Evolutionary conservation across 2,888 invertebrate genomes (phyloP), one percentile per base, ranked within the genome.

Genomic region (Arrhopalites spinosus): DNA sequence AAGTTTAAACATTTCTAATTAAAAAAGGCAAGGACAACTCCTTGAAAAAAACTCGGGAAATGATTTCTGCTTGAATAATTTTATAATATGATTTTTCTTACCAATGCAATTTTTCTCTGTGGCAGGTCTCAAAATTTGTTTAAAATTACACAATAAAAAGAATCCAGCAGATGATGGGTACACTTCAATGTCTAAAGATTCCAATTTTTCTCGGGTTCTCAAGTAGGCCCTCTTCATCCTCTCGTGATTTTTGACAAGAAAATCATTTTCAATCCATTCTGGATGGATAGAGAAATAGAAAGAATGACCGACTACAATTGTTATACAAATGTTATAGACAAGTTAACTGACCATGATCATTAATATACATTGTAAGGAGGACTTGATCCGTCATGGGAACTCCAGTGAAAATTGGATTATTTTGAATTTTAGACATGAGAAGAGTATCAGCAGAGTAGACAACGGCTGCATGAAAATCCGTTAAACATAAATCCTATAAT

Each of bases 401-500:
- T 5, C 23, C 53, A 13, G 23, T 29, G 50, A 70, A 70, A 17
- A 75, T 27, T 27, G 50, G 45, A 43, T 36, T 70, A 7, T 15
- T 53, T n/a, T 45, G 30, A 30, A 69, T 20, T 29, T 76, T 67
- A 23, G 56, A 43, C 63, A 72, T 72, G 20, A 72, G 66, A 2
- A 59, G 64, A 15, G 63, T 50, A 69, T 81, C 80, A 36, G 72
- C 47, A 25, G 81, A 79, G 43, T 80, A 78, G 7, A 81, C 72
- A 0, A 79, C 77, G 15, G 80, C 81, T 27, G 79, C 78, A 15
- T 79, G 66, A 29, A 72, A 80, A 45, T 73, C 70, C 20, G 81
- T 81, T 1, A 81, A 74, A 56, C 80, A 80, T 2, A 80, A 67
- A 67, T 80, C 80, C 79, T 81, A 50, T 15, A 75, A n/a, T n/a